Evolutionary conservation across 2,113 vertebrate species (phyloP).

Genomic region (Blennius ocellaris): DNA sequence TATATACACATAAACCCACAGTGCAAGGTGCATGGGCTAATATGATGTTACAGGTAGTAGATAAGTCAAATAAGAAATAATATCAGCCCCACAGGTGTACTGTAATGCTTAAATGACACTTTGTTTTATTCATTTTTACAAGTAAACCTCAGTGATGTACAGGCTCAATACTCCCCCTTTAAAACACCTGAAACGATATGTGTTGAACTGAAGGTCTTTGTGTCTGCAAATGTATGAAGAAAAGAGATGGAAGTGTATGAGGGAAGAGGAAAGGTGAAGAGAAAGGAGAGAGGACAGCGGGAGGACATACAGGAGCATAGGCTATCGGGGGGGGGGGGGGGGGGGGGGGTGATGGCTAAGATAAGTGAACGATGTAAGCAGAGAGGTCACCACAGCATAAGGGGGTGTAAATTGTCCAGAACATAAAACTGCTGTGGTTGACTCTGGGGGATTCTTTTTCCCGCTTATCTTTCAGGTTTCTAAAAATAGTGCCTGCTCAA

Average conservation of each 20-base stretch:
- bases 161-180: too few relatives aligned
- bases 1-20: not conserved
- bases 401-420: conserved; percentile 64
- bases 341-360: not conserved
- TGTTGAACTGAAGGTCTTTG: too few relatives aligned
- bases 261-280: not conserved
- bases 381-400: conserved; percentile 61
- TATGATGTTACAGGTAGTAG: conserved; percentile 13
- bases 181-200: too few relatives aligned
- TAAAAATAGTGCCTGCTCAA: conserved; percentile 67
- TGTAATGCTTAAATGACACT: too few relatives aligned
- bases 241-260: not conserved
- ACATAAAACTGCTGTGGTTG: conserved; percentile 57
- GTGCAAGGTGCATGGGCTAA: not conserved
- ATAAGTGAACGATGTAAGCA: conserved; percentile 39
- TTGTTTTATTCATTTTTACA: too few relatives aligned
- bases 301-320: conserved; percentile 13
- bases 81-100: too few relatives aligned
- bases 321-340: too few relatives aligned
- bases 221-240: too few relatives aligned
- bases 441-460: conserved; percentile 50
- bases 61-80: not conserved
- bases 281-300: not conserved
- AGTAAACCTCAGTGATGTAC: too few relatives aligned
- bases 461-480: conserved; percentile 48